A percentile compares a stretch with the other conserved stretches of the same genome.
Conservation (phyloP, 2,888 invertebrate genomes). For the Polyommatus iphigenia region DNA sequence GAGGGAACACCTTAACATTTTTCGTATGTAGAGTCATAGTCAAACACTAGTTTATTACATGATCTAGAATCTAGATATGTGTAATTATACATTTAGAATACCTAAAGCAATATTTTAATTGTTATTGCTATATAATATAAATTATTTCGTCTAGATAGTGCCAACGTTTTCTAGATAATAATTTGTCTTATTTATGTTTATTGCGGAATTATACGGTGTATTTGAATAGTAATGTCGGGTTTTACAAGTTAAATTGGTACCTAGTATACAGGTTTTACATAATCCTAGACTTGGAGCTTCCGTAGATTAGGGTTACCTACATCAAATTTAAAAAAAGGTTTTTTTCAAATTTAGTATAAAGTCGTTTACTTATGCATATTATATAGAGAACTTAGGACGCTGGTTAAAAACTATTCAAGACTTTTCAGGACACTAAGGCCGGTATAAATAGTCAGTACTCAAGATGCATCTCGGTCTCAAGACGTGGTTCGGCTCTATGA, state of each 20-base stretch:
- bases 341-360: too few relatives aligned
- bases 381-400: too few relatives aligned
- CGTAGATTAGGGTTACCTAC: not conserved
- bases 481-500: too few relatives aligned
- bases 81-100: not conserved
- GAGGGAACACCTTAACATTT: too few relatives aligned
- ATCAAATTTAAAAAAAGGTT: too few relatives aligned
- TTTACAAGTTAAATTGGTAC: not conserved
- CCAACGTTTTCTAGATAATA: not conserved
- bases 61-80: not conserved
- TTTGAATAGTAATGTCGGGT: not conserved
- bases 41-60: not conserved
- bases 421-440: too few relatives aligned
- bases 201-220: not conserved
- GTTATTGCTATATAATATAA: not conserved
- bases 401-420: too few relatives aligned
- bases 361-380: too few relatives aligned
- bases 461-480: too few relatives aligned
- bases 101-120: not conserved
- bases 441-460: too few relatives aligned
- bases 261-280: not conserved
- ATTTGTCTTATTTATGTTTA: conserved; percentile 10
- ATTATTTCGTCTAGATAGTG: not conserved
- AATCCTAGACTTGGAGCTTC: not conserved
- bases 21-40: too few relatives aligned